These are phyloP conservation scores for Eristalinus aeneus DNA, from an alignment of 2,888 invertebrate genomes.

Conservation along the genomic window DNA sequence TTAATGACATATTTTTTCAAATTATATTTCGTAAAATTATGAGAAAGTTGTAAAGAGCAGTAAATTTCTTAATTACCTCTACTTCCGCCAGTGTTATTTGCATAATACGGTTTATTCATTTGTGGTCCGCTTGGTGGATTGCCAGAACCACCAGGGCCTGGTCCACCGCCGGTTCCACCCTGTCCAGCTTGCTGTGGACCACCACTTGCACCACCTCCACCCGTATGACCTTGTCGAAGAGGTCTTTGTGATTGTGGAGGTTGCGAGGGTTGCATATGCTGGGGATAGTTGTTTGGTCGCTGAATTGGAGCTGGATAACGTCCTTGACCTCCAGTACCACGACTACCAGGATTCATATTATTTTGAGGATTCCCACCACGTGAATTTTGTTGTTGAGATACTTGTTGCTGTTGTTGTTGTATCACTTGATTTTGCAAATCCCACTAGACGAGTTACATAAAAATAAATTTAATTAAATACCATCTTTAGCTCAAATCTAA, in stretches of 20 bases:
- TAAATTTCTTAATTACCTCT: conserved; percentile 77
- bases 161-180: conserved; percentile 69
- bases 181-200: conserved; percentile 65
- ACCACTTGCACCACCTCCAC: conserved; percentile 73
- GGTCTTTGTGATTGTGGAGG: conserved; percentile 75
- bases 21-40: conserved; percentile 34
- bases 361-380: conserved; percentile 73
- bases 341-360: conserved; percentile 74
- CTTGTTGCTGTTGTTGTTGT: conserved; percentile 79
- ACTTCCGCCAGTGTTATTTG: conserved; percentile 76
- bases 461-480: background rate
- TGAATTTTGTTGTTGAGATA: conserved; percentile 73
- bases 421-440: conserved; percentile 80
- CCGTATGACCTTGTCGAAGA: conserved; percentile 73
- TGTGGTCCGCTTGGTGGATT: conserved; percentile 72
- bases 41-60: conserved; percentile 47
- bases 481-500: no score
- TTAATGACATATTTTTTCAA: conserved; percentile 32
- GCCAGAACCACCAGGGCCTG: conserved; percentile 64
- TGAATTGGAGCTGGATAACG: conserved; percentile 80
- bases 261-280: conserved; percentile 76
- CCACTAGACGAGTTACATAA: conserved; percentile 75
- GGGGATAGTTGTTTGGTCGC: conserved; percentile 80
- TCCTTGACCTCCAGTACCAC: conserved; percentile 76
- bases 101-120: conserved; percentile 79